Base-by-base conservation (phyloP, 1,140 invertebrate genomes). In the Battus philenor region DNA sequence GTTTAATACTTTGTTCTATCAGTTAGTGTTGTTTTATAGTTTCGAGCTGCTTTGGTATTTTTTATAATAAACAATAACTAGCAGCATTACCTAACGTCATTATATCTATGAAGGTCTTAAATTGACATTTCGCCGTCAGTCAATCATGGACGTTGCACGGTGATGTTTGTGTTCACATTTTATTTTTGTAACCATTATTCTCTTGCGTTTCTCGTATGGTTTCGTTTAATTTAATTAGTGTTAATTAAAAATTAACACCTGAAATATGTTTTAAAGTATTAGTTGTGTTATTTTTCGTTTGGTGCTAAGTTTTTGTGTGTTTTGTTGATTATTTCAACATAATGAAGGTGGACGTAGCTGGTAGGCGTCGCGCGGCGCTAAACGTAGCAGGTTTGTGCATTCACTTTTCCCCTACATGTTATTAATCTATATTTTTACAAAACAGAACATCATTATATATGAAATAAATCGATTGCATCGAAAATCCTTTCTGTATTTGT, bases 321-420 rank as follows among this genome's bases (percentile, higher is more conserved):
- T 68, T 66, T 64, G 60, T 78, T 67, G 53, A 63, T 59, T 67
- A 59, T 70, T 74, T 75, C 62, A 62, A 72, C 63, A 75, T 64
- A 57, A 83, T 83, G 75, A 80, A 75, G 74, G 67, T 83, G 72
- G 76, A 71, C 55, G 47, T 61, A 34, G 47, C 44, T 55, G 59
- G 68, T 68, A 68, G 71, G 72, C 76, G 69, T 61, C 69, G 69
- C 73, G 59, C 58, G 38, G 59, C 52, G 44, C 45, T 67, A 30
- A 61, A 68, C 56, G 57, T 76, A 50, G 61, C 72, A 77, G 70
- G 77, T 81, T 50, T 43, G 66, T 71, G 51, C 58, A 53, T 61
- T 53, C 44, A 45, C 50, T 53, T 47, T 39, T 52, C 31, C 44
- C 38, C 39, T 39, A 45, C 24, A 11, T 9, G 10, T 15, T 11